A percentile compares a stretch with the other conserved stretches of the same genome.
Conservation (phyloP, 2,113 vertebrate genomes). For the Thinocorus orbignyianus region DNA sequence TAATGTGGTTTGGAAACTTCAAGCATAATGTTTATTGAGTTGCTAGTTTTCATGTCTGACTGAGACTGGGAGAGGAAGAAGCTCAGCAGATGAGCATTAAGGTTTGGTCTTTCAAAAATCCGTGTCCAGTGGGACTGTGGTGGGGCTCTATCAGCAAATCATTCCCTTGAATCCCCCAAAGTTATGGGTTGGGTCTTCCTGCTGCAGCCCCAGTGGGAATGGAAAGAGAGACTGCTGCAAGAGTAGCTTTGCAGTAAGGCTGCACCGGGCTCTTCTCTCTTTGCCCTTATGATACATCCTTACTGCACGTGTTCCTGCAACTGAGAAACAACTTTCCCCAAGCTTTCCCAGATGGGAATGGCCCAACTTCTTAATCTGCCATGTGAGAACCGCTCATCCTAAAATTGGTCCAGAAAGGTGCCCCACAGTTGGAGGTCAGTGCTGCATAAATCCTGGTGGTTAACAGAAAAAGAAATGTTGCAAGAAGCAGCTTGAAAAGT, state of each 20-base stretch:
- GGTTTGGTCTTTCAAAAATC: neutral
- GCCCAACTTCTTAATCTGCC: neutral
- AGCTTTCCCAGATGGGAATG: neutral
- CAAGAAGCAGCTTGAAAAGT: neutral
- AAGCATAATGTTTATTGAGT: conserved; percentile 13
- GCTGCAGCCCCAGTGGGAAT: neutral
- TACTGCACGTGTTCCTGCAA: neutral
- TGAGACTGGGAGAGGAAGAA: conserved; percentile 63
- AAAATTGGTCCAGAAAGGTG: neutral
- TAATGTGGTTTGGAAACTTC: conserved; percentile 46
- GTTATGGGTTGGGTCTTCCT: conserved; percentile 35
- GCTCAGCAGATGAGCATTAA: conserved; percentile 22
- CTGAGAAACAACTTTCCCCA: neutral
- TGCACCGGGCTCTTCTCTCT: neutral
- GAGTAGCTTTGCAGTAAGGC: conserved; percentile 20
- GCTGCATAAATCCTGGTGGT: neutral
- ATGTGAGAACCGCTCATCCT: neutral
- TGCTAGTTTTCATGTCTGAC: neutral
- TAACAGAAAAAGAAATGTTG: neutral
- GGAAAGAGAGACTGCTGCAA: neutral
- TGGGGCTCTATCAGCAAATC: conserved; percentile 47
- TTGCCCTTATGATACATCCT: neutral
- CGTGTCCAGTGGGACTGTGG: neutral
- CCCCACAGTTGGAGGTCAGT: rapidly evolving
- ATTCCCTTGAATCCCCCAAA: conserved; percentile 28